Base-by-base conservation (phyloP, 1,140 invertebrate genomes). In the Agraylea sexmaculata region DNA sequence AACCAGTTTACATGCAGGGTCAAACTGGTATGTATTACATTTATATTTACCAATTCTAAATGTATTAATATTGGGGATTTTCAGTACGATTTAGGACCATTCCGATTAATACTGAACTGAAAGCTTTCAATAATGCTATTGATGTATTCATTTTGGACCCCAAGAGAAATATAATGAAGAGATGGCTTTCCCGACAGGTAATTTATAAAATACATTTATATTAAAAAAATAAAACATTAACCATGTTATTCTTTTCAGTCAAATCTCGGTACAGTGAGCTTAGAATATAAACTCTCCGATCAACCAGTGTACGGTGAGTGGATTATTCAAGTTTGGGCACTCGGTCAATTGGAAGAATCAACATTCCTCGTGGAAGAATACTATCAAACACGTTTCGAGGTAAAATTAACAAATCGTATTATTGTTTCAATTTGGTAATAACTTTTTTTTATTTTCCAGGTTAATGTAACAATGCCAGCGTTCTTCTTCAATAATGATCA, bases 401-500 rank as follows among this genome's bases (percentile, higher is more conserved):
- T 82, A 51, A 51, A 32, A 20, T 34, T n/a, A 25, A 7, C 23
- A 25, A n/a, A 7, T 7, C 23, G n/a, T 25, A n/a, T 25, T 7
- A n/a, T 25, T 25, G 7, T n/a, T 7, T 7, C 7, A 25, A n/a
- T 25, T 25, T 25, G n/a, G n/a, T n/a, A 6, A 7, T 25, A 25
- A 25, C 29, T 16, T 35, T 5, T 37, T 22, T 15, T 43, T 47
- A 27, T n/a, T 29, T 42, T n/a, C 1, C 45, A 68, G 64, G 90
- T 96, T 0, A 96, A 96, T 62, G 88, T 97, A 0, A 94, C 88
- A 0, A 90, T 93, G 78, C 86, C 89, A 0, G 83, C 88, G 1
- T 94, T 92, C 55, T 85, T 95, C 57, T 82, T 92, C 54, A 83
- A 86, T 44, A 83, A 79, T 11, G 84, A 90, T 51, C 73, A 69